These are phyloP conservation scores for Teleopsis dalmanni DNA, from an alignment of 1,140 invertebrate species.

Conservation along the genomic window DNA sequence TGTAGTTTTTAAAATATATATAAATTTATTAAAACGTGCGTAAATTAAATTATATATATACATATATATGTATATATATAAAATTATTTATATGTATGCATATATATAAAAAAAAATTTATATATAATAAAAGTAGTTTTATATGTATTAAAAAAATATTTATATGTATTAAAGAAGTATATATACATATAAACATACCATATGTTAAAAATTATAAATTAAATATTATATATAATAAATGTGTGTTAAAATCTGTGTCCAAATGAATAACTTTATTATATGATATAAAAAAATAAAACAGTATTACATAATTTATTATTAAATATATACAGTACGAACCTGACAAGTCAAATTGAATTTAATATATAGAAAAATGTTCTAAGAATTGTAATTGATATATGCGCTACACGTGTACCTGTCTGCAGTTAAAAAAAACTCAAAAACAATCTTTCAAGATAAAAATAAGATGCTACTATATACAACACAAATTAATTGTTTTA, in stretches of 20 bases:
- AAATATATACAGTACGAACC: neutral
- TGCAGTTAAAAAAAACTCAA: neutral
- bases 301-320: constrained; percentile 1
- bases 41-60: neutral
- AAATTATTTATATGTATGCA: neutral
- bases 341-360: neutral
- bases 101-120: no score
- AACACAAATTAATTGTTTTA: no score
- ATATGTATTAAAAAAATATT: no score
- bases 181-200: neutral
- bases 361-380: constrained; percentile 1
- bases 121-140: no score
- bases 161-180: no score
- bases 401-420: constrained; percentile 14
- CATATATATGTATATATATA: neutral
- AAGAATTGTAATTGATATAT: neutral
- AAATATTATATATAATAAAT: neutral
- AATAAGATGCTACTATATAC: no score
- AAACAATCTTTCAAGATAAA: no score
- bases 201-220: neutral
- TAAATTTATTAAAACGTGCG: neutral
- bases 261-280: neutral
- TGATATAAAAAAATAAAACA: constrained; percentile 2
- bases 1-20: constrained; percentile 5
- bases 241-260: neutral